Evolutionary conservation across 2,113 vertebrate genomes (phyloP).

Genomic region (Lagopus leucura): DNA sequence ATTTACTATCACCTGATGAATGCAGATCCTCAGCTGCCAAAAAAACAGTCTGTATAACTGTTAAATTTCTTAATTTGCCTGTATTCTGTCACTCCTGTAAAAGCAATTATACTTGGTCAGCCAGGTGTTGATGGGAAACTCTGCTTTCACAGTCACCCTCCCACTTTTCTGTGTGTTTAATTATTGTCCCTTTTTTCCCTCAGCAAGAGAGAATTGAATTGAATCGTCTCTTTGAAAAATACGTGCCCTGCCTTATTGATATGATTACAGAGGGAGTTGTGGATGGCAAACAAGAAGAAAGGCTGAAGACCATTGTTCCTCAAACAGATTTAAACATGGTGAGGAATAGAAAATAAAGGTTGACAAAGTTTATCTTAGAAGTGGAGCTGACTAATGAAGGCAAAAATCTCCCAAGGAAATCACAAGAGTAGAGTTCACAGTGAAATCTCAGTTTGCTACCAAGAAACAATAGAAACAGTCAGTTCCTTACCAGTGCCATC

Average conservation of each 20-base stretch:
- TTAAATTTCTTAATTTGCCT: not conserved
- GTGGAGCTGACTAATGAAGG: not conserved
- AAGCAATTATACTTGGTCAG: not conserved
- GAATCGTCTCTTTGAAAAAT: slow-evolving; percentile 88
- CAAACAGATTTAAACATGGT: slow-evolving; percentile 98
- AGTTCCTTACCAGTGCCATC: not conserved
- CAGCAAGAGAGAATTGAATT: slow-evolving; percentile 81
- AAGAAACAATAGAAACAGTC: not conserved
- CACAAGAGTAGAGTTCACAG: not conserved
- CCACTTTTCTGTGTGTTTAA: not conserved
- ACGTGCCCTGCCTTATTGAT: slow-evolving; percentile 85
- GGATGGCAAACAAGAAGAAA: slow-evolving; percentile 86
- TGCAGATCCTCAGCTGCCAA: not conserved
- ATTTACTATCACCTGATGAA: not conserved
- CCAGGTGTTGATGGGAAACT: not conserved
- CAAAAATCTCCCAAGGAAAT: not conserved
- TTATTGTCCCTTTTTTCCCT: not conserved
- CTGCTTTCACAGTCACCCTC: not conserved
- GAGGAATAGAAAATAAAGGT: not conserved
- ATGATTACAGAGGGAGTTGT: slow-evolving; percentile 91
- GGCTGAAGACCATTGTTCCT: slow-evolving; percentile 88
- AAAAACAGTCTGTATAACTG: not conserved
- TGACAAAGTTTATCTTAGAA: not conserved
- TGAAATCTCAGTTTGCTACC: not conserved
- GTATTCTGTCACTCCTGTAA: not conserved